phyloP scores from a whole-genome alignment of 2,888 invertebrate species.

The Corythucha ciliata region DNA sequence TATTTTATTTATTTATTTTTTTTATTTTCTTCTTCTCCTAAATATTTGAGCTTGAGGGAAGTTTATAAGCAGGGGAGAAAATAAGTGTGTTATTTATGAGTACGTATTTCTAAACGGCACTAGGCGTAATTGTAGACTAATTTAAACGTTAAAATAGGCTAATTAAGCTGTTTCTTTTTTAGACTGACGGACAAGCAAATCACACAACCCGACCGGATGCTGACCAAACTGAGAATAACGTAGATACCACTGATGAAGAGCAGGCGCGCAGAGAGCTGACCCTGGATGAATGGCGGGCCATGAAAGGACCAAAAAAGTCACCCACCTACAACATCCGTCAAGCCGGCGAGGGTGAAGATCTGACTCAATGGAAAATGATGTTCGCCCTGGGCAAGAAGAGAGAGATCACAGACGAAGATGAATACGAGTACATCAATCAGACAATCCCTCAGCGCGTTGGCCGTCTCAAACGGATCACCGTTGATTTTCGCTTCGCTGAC shows the following conservation, averaged over 20 bases:
- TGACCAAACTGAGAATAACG: neutral
- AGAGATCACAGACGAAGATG: slow-evolving; percentile 42
- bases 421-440: slow-evolving; percentile 21
- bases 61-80: too few species aligned
- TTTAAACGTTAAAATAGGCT: too few species aligned
- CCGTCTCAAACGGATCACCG: too few species aligned
- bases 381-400: slow-evolving; percentile 62
- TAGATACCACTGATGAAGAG: neutral
- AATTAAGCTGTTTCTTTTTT: too few species aligned
- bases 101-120: too few species aligned
- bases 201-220: slow-evolving; percentile 15
- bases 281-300: slow-evolving; percentile 87
- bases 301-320: slow-evolving; percentile 59
- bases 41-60: too few species aligned
- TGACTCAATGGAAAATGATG: slow-evolving; percentile 86
- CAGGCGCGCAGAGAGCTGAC: slow-evolving; percentile 61
- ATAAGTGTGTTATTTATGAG: too few species aligned
- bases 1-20: too few species aligned
- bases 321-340: slow-evolving; percentile 81
- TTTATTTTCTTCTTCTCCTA: too few species aligned
- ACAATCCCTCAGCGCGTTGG: slow-evolving; percentile 28
- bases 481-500: too few species aligned
- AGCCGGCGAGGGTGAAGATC: slow-evolving; percentile 87
- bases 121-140: too few species aligned
- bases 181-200: slow-evolving; percentile 1